Evolutionary conservation across 2,797 vertebrate genomes (phyloP).

Genomic region (Crenichthys baileyi): DNA sequence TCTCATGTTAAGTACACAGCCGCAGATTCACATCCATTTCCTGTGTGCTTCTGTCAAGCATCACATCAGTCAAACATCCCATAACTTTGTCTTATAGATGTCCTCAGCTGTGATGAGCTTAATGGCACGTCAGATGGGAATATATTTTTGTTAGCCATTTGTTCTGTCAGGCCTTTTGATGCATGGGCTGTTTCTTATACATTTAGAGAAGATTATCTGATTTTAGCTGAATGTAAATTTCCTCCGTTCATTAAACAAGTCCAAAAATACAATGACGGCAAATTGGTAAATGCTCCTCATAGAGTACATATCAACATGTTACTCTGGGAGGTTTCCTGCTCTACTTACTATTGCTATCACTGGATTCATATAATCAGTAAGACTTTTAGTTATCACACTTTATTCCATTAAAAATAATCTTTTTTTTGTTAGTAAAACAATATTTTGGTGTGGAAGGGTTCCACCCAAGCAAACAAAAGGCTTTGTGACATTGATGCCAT

Average conservation of each 20-base stretch:
- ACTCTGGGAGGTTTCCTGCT: conserved; percentile 5
- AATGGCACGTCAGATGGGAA: conserved; percentile 36
- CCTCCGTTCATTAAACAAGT: background rate
- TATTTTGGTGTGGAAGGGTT: conserved; percentile 19
- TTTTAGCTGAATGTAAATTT: background rate
- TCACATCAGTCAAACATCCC: conserved; percentile 56
- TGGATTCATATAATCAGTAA: background rate
- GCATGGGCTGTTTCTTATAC: conserved; percentile 2
- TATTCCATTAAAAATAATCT: conserved; percentile 5
- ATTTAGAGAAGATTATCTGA: background rate
- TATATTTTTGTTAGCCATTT: conserved; percentile 24
- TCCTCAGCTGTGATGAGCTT: conserved; percentile 45
- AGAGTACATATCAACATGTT: background rate
- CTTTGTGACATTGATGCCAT: conserved; percentile 60
- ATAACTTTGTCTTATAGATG: conserved; percentile 41
- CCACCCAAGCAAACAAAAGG: conserved; percentile 36
- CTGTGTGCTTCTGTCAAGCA: conserved; percentile 53
- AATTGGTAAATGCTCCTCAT: background rate
- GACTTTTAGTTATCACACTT: conserved; percentile 4
- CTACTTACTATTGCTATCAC: background rate
- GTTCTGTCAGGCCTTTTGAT: conserved; percentile 14
- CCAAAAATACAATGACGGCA: background rate
- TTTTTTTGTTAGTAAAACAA: conserved; percentile 34
- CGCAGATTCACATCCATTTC: conserved; percentile 62
- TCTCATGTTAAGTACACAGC: conserved; percentile 66